Evolutionary conservation across 2,797 vertebrate genomes (phyloP), one percentile per base, ranked within the genome.

Genomic region (Fratercula arctica): DNA sequence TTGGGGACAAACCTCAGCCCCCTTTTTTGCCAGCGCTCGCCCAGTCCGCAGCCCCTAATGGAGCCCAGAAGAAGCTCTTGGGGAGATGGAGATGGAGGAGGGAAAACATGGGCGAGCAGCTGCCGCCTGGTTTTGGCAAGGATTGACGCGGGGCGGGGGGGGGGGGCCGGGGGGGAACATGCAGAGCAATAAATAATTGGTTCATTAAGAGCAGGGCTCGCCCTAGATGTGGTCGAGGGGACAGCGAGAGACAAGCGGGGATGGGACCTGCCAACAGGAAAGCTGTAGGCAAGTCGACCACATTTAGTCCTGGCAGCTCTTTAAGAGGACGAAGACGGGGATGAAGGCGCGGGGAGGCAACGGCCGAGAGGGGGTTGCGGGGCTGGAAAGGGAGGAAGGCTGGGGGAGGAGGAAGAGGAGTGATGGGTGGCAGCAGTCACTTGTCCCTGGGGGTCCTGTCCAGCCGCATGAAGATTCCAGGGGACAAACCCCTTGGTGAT

Each of bases 251-350:
- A 25, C 15, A 26, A 69, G 87, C 3, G 1, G 41, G 64, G 68
- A 59, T 9, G 31, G 48, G 72, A 88, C 7, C 39, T 54, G 78
- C 67, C 43, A 18, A 9, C 4, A 25, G 77, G 48, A 81, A 63
- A 64, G 53, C 80, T 45, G 7, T 1, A 35, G 68, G 35, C 39
- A 28, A 81, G n/a, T 1, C 0, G 0, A 33, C 19, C 19, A 0
- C 48, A 1, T 41, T 74, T 7, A 56, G 78, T 61, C 56, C 35
- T 50, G 61, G 78, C 60, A 77, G 48, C n/a, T 91, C 68, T 80
- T 37, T 11, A 28, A 35, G 92, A 84, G 80, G 76, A 85, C 54
- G 80, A 86, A 56, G 86, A 57, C 19, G 53, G 41, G 33, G 73
- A 53, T n/a, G 78, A 85, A 95, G 83, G n/a, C 1, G 3, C 1